Conservation (phyloP, 2,888 invertebrate species). For the Lepetodrilus schrolli region DNA sequence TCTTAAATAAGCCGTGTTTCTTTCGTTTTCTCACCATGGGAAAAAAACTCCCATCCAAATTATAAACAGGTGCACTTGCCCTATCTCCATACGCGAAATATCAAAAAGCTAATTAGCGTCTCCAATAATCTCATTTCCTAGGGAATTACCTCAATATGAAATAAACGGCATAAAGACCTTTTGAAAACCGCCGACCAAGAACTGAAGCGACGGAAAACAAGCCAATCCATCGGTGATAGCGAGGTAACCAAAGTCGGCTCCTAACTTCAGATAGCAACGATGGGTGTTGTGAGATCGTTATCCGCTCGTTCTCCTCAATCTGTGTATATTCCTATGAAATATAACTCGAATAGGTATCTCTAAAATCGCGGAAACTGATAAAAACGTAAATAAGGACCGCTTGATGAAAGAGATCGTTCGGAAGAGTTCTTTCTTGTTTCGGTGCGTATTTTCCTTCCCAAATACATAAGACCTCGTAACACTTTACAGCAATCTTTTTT, state of each 20-base stretch:
- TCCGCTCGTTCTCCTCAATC: background rate
- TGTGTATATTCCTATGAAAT: background rate
- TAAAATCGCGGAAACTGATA: background rate
- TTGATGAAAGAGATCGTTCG: background rate
- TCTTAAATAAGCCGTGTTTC: conserved; percentile 1
- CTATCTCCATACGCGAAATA: conserved; percentile 1
- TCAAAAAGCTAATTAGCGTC: conserved; percentile 15
- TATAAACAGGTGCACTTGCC: background rate
- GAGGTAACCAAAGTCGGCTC: background rate
- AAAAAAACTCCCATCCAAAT: conserved; percentile 9
- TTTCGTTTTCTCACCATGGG: conserved; percentile 4
- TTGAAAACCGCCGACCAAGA: background rate
- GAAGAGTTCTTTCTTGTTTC: background rate
- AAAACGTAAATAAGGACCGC: background rate
- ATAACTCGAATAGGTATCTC: conserved; percentile 14
- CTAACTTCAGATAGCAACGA: background rate
- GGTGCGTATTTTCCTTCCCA: background rate
- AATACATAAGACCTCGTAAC: background rate
- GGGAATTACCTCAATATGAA: conserved; percentile 21
- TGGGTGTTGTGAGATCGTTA: background rate
- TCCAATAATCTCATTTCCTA: conserved; percentile 15
- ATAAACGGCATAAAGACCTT: background rate
- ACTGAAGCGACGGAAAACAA: background rate
- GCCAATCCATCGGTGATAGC: background rate
- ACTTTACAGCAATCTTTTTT: conserved; percentile 8